A percentile compares a stretch with the other conserved stretches of the same genome.
phyloP scores from a whole-genome alignment of 1,140 invertebrate genomes.

The Carposina sasakii region DNA sequence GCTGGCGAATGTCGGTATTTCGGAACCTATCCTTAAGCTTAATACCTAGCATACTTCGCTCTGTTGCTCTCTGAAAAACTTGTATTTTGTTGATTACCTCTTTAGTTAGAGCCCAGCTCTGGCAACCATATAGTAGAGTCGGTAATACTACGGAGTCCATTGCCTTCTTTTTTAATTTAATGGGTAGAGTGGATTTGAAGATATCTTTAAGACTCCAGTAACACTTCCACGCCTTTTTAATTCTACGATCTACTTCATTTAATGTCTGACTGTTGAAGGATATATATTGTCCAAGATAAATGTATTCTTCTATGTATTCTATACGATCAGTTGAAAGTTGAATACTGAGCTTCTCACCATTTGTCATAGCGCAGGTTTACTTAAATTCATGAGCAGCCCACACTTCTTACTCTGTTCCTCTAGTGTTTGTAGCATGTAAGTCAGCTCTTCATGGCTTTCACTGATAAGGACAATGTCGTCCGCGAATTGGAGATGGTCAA shows the following conservation, averaged over 20 bases:
- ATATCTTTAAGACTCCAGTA: background rate
- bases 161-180: background rate
- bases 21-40: background rate
- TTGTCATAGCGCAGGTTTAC: too few species aligned
- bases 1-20: background rate
- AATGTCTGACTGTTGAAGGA: background rate
- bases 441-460: too few species aligned
- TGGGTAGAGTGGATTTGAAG: background rate
- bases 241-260: background rate
- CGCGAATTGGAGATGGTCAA: too few species aligned
- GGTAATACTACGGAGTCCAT: background rate
- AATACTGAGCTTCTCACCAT: too few species aligned
- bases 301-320: too few species aligned
- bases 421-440: too few species aligned
- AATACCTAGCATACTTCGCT: constrained; percentile 1
- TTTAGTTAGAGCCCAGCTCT: background rate
- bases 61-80: constrained; percentile 3
- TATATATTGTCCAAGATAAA: background rate
- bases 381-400: too few species aligned
- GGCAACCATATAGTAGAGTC: constrained; percentile 2
- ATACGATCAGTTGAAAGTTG: too few species aligned
- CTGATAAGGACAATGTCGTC: too few species aligned
- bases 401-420: too few species aligned
- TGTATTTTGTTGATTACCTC: background rate
- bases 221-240: background rate